A percentile compares a stretch with the other conserved stretches of the same genome.
Conservation (phyloP, 2,797 vertebrate species). For the Streptopelia turtur region DNA sequence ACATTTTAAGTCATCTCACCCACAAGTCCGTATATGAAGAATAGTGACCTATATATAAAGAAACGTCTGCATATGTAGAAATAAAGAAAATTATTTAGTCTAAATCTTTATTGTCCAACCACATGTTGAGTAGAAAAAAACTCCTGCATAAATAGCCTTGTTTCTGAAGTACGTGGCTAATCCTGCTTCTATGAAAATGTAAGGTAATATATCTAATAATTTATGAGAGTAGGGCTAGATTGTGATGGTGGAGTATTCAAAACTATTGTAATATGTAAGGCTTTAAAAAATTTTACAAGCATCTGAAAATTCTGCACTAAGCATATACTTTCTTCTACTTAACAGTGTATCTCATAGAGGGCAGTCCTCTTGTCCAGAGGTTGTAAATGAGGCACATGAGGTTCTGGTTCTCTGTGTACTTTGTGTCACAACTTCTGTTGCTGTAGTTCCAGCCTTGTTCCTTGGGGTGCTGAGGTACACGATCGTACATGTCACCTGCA, state of each 20-base stretch:
- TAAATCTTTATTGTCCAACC: background rate
- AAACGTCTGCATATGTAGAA: background rate
- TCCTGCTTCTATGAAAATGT: background rate
- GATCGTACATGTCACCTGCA: background rate
- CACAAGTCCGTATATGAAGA: background rate
- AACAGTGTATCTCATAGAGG: background rate
- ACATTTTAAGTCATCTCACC: background rate
- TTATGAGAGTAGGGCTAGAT: background rate
- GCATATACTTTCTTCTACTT: background rate
- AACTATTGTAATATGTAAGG: background rate
- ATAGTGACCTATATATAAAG: background rate
- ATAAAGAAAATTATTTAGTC: background rate
- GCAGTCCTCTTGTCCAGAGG: background rate
- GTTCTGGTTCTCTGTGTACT: background rate
- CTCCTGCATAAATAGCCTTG: background rate
- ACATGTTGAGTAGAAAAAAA: background rate
- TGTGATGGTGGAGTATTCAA: background rate
- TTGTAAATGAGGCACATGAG: background rate
- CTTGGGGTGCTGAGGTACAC: background rate
- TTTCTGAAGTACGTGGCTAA: background rate
- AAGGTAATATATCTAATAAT: background rate
- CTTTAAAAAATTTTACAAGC: background rate
- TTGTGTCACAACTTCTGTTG: background rate
- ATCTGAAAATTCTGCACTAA: background rate
- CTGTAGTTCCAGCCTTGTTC: background rate